phyloP scores from a whole-genome alignment of 2,797 vertebrate genomes.

The Naso thynnoides region DNA sequence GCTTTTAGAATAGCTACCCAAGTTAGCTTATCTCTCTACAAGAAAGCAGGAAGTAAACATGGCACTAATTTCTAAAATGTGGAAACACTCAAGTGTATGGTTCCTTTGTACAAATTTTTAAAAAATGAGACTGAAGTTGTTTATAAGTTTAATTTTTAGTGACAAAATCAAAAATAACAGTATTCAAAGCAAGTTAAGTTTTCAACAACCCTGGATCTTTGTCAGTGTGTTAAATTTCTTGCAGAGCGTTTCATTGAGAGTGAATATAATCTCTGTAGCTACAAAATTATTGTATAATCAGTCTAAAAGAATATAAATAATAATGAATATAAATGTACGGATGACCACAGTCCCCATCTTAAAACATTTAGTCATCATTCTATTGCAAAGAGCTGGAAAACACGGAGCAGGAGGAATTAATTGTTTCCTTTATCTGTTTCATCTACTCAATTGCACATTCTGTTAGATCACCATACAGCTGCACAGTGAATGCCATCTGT shows the following conservation, averaged over 20 bases:
- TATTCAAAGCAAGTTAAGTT: constrained; percentile 73
- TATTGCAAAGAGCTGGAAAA: constrained; percentile 64
- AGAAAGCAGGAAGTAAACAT: too few species aligned
- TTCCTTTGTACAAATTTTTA: constrained; percentile 23
- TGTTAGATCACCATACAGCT: constrained; percentile 54
- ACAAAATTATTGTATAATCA: constrained; percentile 69
- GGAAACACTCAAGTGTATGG: too few species aligned
- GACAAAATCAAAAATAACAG: constrained; percentile 78
- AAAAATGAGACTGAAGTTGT: constrained; percentile 60
- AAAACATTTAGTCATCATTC: constrained; percentile 57
- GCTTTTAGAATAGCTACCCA: too few species aligned
- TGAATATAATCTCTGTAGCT: constrained; percentile 73
- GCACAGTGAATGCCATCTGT: constrained; percentile 61
- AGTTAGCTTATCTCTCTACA: too few species aligned
- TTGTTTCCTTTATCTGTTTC: constrained; percentile 34
- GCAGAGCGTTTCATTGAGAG: constrained; percentile 53
- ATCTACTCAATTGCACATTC: constrained; percentile 68
- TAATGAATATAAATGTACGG: constrained; percentile 50
- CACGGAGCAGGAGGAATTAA: constrained; percentile 27
- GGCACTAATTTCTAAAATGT: too few species aligned
- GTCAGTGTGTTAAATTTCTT: constrained; percentile 65
- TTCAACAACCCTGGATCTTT: constrained; percentile 73
- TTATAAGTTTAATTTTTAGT: constrained; percentile 73
- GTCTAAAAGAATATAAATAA: constrained; percentile 65
- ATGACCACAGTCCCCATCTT: constrained; percentile 46